phyloP scores from a whole-genome alignment of 2,113 vertebrate species.

The Fregetta grallaria region DNA sequence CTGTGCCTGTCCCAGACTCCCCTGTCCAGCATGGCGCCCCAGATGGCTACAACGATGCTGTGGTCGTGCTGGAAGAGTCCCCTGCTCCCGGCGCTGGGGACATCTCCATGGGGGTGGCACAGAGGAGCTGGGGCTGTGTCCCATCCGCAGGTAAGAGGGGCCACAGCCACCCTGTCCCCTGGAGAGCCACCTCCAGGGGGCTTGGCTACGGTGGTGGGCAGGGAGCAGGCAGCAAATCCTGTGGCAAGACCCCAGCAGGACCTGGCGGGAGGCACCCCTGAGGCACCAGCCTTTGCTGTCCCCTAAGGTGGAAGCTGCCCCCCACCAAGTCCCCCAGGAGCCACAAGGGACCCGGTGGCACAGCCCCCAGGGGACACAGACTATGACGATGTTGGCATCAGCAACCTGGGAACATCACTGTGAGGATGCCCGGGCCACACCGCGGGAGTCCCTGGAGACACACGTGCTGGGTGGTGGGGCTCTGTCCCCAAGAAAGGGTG shows the following conservation, averaged over 20 bases:
- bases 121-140: neutral
- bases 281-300: neutral
- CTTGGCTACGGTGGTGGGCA: fast-evolving
- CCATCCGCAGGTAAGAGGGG: neutral
- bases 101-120: neutral
- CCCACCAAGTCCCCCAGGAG: neutral
- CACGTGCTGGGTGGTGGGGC: fast-evolving
- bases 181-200: neutral
- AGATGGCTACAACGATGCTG: neutral
- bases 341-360: fast-evolving
- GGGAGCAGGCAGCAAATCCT: neutral
- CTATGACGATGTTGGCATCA: neutral
- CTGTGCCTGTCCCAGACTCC: neutral
- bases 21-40: neutral
- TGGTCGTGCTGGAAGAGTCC: fast-evolving
- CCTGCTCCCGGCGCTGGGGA: fast-evolving
- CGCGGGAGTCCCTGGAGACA: neutral
- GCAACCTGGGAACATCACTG: fast-evolving
- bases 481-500: neutral
- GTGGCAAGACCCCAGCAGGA: fast-evolving
- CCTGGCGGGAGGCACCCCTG: neutral
- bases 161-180: neutral
- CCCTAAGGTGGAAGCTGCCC: neutral
- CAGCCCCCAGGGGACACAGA: fast-evolving
- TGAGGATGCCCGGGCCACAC: neutral